These are phyloP conservation scores for Tokudaia tokunoshimensis DNA, from an alignment of 2,797 vertebrate species.

Conservation along the genomic window DNA sequence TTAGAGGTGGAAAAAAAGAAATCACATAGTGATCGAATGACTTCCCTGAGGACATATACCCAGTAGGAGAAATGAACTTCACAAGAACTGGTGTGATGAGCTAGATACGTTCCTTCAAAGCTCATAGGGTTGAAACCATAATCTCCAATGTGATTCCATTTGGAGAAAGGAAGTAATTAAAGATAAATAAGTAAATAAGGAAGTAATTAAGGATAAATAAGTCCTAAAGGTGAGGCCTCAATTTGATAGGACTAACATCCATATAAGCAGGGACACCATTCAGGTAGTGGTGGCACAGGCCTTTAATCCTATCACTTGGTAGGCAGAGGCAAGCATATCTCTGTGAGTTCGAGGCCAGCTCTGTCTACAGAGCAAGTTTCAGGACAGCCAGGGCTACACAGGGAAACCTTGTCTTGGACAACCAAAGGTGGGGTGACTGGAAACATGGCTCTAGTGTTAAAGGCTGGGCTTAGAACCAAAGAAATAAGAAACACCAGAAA, in stretches of 20 bases:
- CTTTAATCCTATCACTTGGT: neutral
- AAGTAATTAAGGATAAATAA: neutral
- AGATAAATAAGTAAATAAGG: neutral
- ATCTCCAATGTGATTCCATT: neutral
- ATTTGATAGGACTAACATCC: neutral
- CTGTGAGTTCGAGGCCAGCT: neutral
- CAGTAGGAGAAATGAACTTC: neutral
- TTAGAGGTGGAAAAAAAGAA: conserved; percentile 5
- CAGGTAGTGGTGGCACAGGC: neutral
- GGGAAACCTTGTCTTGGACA: neutral
- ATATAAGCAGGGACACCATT: neutral
- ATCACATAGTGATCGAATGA: neutral
- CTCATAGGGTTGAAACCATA: neutral
- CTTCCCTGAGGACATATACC: neutral
- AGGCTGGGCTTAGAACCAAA: neutral
- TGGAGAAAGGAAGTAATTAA: neutral
- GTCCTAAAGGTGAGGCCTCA: neutral
- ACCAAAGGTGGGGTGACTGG: neutral
- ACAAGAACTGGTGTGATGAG: neutral
- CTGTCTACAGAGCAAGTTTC: neutral
- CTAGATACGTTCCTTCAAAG: neutral
- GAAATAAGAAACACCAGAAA: neutral
- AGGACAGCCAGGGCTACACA: neutral
- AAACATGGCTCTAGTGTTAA: neutral
- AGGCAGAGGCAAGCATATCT: neutral